Percentiles rank a stretch among this genome's conserved stretches.
phyloP scores from a whole-genome alignment of 2,113 vertebrate genomes.

The Micromys minutus region DNA sequence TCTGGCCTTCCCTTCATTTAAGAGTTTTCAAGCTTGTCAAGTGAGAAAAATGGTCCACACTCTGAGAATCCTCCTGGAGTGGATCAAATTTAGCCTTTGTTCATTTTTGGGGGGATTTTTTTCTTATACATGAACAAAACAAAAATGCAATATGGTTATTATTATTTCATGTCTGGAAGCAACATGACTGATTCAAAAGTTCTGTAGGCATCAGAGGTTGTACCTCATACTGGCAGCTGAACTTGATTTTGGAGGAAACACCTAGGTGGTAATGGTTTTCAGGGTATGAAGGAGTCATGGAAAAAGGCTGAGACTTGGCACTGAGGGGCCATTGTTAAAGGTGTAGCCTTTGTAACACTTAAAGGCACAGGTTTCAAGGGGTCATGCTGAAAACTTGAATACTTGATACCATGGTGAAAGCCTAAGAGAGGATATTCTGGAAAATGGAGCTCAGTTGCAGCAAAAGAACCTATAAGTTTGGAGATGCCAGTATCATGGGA shows the following conservation, averaged over 20 bases:
- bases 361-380: background rate
- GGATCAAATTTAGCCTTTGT: background rate
- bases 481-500: background rate
- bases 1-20: background rate
- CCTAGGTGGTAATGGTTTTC: background rate
- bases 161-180: background rate
- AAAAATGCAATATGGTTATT: background rate
- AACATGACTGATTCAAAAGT: background rate
- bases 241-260: background rate
- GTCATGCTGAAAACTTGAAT: background rate
- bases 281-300: background rate
- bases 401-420: background rate
- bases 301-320: background rate
- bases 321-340: background rate
- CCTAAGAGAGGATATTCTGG: too few species aligned
- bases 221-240: background rate
- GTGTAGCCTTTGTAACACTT: background rate
- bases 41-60: background rate
- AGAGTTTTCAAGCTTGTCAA: background rate
- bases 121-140: background rate
- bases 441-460: background rate
- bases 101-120: background rate
- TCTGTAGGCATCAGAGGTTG: background rate
- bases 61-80: background rate
- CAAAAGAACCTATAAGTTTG: background rate